A percentile compares a stretch with the other conserved stretches of the same genome.
Conservation (phyloP, 2,797 vertebrate species). For the Ptychadena robeensis region DNA sequence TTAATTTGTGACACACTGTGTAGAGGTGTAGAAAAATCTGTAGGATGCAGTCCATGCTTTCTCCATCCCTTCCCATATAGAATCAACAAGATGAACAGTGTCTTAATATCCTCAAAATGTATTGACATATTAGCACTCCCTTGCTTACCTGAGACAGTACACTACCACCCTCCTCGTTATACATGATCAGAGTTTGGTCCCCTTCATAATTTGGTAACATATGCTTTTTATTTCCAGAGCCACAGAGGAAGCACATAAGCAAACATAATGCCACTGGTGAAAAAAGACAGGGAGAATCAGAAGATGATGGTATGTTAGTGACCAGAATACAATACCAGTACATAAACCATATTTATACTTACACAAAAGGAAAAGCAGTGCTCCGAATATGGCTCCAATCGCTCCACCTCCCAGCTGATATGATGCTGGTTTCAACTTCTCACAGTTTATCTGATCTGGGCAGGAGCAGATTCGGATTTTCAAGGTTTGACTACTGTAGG, state of each 20-base stretch:
- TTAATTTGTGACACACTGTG: not conserved
- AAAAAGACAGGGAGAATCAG: not conserved
- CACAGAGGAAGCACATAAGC: constrained; percentile 29
- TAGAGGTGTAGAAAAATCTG: not conserved
- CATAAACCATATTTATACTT: constrained; percentile 65
- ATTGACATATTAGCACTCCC: not conserved
- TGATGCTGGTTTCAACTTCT: not conserved
- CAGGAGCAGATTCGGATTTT: constrained; percentile 78
- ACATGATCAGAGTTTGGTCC: constrained; percentile 79
- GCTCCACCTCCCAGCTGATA: constrained; percentile 61
- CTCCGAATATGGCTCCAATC: constrained; percentile 68
- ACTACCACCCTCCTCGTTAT: constrained; percentile 79
- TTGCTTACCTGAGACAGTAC: constrained; percentile 65
- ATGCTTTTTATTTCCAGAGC: not conserved
- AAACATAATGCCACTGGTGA: constrained; percentile 50
- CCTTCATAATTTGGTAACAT: constrained; percentile 64
- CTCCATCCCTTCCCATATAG: not conserved
- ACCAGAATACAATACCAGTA: not conserved
- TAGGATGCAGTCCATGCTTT: not conserved
- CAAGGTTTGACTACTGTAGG: constrained; percentile 63
- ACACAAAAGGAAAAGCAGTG: constrained; percentile 75
- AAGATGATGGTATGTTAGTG: not conserved
- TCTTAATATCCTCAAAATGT: no score
- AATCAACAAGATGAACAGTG: no score
- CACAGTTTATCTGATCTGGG: constrained; percentile 62